Evolutionary conservation across 1,140 invertebrate species (phyloP).

Genomic region (Drosophila oshimai): DNA sequence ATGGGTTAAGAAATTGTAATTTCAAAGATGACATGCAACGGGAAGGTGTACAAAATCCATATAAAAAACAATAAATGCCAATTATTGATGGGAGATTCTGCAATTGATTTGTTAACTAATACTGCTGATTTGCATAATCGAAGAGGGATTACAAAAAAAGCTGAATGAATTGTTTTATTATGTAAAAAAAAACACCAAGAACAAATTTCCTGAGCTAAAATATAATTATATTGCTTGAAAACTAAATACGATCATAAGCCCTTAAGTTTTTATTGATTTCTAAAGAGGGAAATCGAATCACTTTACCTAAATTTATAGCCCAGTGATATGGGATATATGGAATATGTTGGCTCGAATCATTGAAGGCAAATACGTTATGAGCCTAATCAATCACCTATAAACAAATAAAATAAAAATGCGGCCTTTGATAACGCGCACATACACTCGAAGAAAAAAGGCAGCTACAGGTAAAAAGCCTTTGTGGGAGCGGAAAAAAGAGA

Average conservation of each 20-base stretch:
- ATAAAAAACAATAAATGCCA: background rate
- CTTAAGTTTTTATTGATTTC: background rate
- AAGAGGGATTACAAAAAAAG: too few relatives aligned
- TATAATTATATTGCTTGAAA: background rate
- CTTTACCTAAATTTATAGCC: background rate
- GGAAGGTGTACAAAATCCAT: background rate
- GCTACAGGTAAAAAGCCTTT: background rate
- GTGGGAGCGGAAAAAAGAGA: background rate
- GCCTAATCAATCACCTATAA: conserved; percentile 55
- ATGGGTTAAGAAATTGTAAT: background rate
- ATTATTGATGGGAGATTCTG: background rate
- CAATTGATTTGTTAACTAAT: background rate
- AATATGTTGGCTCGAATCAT: conserved; percentile 4
- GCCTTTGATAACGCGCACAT: conserved; percentile 43
- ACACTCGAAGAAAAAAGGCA: background rate
- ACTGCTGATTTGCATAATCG: background rate
- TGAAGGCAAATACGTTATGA: conserved; percentile 1
- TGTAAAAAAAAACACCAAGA: too few relatives aligned
- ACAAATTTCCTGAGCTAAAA: too few relatives aligned
- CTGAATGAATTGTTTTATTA: too few relatives aligned
- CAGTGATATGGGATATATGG: background rate
- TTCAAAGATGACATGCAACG: background rate
- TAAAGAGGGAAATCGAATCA: too few relatives aligned
- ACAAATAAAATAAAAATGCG: conserved; percentile 65
- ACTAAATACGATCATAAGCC: background rate